A percentile compares a stretch with the other conserved stretches of the same genome.
Conservation (phyloP, 2,888 invertebrate species). For the Torymus texanus region DNA sequence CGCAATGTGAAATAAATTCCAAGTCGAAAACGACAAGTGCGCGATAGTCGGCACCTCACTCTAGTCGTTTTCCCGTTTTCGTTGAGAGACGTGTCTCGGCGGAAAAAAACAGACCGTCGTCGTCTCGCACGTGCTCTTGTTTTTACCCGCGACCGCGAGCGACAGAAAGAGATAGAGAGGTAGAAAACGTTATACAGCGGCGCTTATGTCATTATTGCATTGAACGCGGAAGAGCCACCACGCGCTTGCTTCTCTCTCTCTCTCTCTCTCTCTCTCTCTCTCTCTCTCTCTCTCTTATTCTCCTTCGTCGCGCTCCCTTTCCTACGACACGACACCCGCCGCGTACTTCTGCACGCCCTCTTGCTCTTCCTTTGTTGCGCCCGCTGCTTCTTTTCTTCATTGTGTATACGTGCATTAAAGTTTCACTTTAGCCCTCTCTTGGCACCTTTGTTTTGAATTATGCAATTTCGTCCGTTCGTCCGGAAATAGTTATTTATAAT, state of each 20-base stretch:
- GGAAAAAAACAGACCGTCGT: too few species aligned
- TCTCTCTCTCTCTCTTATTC: constrained; percentile 12
- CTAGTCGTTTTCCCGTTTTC: too few species aligned
- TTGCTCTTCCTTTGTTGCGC: constrained; percentile 19
- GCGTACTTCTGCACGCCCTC: constrained; percentile 1
- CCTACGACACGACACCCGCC: constrained; percentile 8
- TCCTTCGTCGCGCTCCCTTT: constrained; percentile 37
- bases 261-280: not conserved
- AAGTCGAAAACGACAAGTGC: not conserved
- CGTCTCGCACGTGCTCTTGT: too few species aligned
- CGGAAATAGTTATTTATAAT: too few species aligned
- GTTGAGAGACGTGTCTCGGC: too few species aligned
- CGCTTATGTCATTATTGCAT: constrained; percentile 45
- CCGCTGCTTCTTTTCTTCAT: constrained; percentile 24
- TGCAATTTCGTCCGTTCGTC: too few species aligned
- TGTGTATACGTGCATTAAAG: too few species aligned
- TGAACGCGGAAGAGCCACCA: constrained; percentile 15
- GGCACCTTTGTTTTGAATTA: too few species aligned
- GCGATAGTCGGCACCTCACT: not conserved
- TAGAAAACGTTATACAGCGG: not conserved
- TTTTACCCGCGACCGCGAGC: too few species aligned
- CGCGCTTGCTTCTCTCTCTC: not conserved
- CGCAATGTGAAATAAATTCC: too few species aligned
- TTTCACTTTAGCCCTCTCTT: too few species aligned
- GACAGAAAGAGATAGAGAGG: too few species aligned